These are phyloP conservation scores for Theropithecus gelada DNA, from an alignment of 2,113 vertebrate genomes.

Conservation along the genomic window DNA sequence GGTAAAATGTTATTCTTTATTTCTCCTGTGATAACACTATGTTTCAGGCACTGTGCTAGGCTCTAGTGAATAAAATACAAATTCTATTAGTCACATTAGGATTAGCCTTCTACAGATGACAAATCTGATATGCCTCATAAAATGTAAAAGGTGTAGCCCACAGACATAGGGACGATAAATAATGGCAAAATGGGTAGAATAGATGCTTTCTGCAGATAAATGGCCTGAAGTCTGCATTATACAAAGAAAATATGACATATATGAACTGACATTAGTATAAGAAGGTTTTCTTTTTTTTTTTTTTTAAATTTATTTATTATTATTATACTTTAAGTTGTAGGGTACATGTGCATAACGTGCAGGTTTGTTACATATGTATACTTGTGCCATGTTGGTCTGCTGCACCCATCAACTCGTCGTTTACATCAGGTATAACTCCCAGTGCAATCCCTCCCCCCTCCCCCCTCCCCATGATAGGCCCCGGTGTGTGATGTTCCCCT, in stretches of 20 bases:
- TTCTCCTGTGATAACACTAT: not conserved
- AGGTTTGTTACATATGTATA: too few relatives aligned
- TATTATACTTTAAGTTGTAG: too few relatives aligned
- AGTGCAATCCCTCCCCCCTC: too few relatives aligned
- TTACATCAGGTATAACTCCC: too few relatives aligned
- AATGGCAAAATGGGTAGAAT: not conserved
- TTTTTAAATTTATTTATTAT: too few relatives aligned
- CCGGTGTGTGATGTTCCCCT: too few relatives aligned
- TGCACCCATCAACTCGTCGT: too few relatives aligned
- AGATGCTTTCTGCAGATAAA: not conserved
- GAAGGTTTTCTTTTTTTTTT: not conserved
- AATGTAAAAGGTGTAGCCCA: not conserved
- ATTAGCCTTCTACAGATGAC: not conserved
- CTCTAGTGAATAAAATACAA: not conserved
- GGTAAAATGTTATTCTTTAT: slow-evolving; percentile 29
- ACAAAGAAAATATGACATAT: not conserved
- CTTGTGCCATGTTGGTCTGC: too few relatives aligned
- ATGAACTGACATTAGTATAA: not conserved
- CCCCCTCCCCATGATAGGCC: too few relatives aligned
- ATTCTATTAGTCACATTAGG: not conserved
- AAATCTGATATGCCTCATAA: not conserved
- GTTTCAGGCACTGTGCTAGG: not conserved
- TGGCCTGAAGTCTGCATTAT: not conserved
- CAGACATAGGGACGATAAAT: not conserved
- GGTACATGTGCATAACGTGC: too few relatives aligned